phyloP scores from a whole-genome alignment of 2,113 vertebrate species.

The Pogonocichla stellata region DNA sequence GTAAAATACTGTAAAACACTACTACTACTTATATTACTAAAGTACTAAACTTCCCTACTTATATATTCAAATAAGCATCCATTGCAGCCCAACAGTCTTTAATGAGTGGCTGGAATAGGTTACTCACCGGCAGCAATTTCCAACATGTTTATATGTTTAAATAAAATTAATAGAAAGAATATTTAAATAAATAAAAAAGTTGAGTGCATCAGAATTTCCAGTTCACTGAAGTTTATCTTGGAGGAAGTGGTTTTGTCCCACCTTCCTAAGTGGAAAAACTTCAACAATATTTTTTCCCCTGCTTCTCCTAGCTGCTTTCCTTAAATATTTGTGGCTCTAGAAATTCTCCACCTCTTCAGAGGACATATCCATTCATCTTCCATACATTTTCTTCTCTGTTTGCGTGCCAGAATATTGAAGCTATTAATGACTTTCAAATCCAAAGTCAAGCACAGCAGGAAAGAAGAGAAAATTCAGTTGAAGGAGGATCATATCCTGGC shows the following conservation, averaged over 20 bases:
- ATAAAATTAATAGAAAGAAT: not conserved
- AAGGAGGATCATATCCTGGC: not conserved
- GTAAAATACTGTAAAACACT: not conserved
- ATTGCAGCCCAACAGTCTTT: not conserved
- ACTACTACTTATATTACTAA: not conserved
- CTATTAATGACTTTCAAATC: not conserved
- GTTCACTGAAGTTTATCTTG: not conserved
- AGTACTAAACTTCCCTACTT: not conserved
- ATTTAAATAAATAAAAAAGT: not conserved
- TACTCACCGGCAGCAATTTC: not conserved
- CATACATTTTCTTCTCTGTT: not conserved
- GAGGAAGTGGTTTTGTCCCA: not conserved
- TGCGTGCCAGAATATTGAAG: not conserved
- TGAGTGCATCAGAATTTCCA: not conserved
- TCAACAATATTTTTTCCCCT: accelerated
- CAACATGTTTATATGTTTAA: not conserved
- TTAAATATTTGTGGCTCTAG: not conserved
- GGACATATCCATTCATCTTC: not conserved
- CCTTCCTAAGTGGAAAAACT: not conserved
- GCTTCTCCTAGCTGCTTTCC: not conserved
- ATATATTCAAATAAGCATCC: not conserved
- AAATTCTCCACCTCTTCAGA: not conserved
- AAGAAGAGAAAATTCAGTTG: not conserved
- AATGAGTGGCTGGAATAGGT: not conserved
- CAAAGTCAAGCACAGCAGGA: not conserved